Percentiles rank a stretch among this genome's conserved stretches.
phyloP scores from a whole-genome alignment of 2,113 vertebrate species.

The Anolis sagrei region DNA sequence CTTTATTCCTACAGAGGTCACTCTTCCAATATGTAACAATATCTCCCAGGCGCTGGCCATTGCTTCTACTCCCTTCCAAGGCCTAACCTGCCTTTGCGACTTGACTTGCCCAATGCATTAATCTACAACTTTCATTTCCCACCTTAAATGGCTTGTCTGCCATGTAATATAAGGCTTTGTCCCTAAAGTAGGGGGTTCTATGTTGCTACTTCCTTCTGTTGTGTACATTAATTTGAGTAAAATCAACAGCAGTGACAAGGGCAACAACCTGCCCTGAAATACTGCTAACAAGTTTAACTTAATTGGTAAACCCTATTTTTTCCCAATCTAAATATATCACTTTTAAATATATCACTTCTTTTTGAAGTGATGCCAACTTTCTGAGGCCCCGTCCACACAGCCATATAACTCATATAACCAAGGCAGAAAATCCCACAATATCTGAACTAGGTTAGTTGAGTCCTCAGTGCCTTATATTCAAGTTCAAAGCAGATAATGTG shows the following conservation, averaged over 20 bases:
- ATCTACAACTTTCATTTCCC: constrained; percentile 47
- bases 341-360: constrained; percentile 45
- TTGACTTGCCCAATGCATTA: constrained; percentile 34
- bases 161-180: constrained; percentile 40
- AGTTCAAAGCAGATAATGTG: too few relatives aligned
- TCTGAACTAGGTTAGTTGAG: too few relatives aligned
- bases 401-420: too few relatives aligned
- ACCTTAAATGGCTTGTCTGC: constrained; percentile 37
- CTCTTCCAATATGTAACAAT: constrained; percentile 75
- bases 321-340: constrained; percentile 45
- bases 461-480: too few relatives aligned
- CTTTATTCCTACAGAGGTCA: constrained; percentile 81
- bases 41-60: not conserved
- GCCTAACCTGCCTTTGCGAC: constrained; percentile 24
- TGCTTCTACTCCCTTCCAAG: constrained; percentile 22
- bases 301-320: constrained; percentile 35
- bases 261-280: not conserved
- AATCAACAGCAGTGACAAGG: not conserved
- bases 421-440: too few relatives aligned
- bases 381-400: too few relatives aligned
- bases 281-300: constrained; percentile 50
- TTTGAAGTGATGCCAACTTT: constrained; percentile 63
- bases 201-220: not conserved
- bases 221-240: not conserved
- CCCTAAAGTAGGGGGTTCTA: not conserved